Conservation (phyloP, 2,797 vertebrate genomes). For the Xiphophorus birchmanni region DNA sequence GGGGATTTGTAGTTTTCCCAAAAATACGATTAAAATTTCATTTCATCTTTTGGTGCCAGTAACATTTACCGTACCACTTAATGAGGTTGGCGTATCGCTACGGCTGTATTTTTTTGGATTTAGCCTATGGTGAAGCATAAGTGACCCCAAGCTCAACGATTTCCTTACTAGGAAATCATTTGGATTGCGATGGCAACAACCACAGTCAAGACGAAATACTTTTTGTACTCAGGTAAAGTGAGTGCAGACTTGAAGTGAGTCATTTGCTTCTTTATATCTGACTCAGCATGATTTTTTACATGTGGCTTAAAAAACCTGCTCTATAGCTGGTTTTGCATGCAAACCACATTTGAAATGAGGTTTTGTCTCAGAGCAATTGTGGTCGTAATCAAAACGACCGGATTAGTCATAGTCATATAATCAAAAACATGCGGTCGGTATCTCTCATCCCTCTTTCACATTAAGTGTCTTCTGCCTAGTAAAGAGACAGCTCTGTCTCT, state of each 20-base stretch:
- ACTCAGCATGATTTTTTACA: not conserved
- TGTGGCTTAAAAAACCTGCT: not conserved
- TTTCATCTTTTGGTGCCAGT: not conserved
- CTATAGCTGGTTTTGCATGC: constrained; percentile 14
- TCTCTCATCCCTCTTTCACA: constrained; percentile 32
- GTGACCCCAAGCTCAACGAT: not conserved
- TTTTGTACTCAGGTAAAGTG: not conserved
- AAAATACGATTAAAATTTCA: not conserved
- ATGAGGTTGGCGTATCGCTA: not conserved
- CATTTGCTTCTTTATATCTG: not conserved
- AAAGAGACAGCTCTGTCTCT: constrained; percentile 62
- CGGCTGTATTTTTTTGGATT: not conserved
- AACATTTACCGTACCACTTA: not conserved
- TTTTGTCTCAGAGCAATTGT: constrained; percentile 10
- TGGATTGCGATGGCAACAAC: not conserved
- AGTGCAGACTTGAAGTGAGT: constrained; percentile 5
- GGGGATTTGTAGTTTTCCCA: not conserved
- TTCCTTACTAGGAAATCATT: not conserved
- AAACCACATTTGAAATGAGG: constrained; percentile 3
- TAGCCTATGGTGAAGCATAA: not conserved
- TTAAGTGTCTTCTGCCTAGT: constrained; percentile 27
- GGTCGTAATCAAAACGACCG: constrained; percentile 10
- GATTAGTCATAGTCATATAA: constrained; percentile 27
- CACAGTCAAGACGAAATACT: constrained; percentile 7
- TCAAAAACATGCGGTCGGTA: constrained; percentile 23